phyloP scores from a whole-genome alignment of 2,888 invertebrate species.

The Smittia sp. region DNA sequence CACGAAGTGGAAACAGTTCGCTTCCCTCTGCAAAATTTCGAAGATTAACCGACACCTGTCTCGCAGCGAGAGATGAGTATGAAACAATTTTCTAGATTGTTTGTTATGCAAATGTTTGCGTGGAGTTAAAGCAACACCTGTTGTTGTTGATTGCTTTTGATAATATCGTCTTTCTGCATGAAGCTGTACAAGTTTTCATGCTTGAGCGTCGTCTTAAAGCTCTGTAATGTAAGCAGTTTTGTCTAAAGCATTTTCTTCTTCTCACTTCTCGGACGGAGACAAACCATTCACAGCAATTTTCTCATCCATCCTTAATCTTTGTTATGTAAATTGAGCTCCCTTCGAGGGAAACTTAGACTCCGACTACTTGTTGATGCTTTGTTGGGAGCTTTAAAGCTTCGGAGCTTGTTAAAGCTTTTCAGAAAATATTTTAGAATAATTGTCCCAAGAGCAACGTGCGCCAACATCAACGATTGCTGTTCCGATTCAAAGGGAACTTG shows the following conservation, averaged over 20 bases:
- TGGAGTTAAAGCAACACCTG: background rate
- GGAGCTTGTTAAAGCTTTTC: background rate
- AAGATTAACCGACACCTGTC: too few species aligned
- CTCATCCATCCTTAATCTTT: background rate
- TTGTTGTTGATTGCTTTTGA: conserved; percentile 17
- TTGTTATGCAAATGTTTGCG: conserved; percentile 11
- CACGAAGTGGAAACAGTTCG: too few species aligned
- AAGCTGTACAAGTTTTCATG: too few species aligned
- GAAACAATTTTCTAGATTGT: conserved; percentile 22
- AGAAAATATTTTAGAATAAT: too few species aligned
- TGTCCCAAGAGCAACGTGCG: too few species aligned
- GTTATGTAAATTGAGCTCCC: background rate
- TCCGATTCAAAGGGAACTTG: background rate
- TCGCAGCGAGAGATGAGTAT: background rate
- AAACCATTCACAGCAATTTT: background rate
- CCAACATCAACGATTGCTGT: too few species aligned
- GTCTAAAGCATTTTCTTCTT: background rate
- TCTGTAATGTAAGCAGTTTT: background rate
- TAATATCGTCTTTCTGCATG: background rate
- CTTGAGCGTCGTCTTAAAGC: too few species aligned
- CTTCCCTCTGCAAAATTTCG: too few species aligned
- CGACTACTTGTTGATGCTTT: background rate
- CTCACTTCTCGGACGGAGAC: background rate
- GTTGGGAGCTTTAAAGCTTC: background rate
- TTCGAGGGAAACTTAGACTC: background rate